Percentiles rank a stretch among this genome's conserved stretches.
phyloP scores from a whole-genome alignment of 2,113 vertebrate species.

The Todiramphus saurophagus region DNA sequence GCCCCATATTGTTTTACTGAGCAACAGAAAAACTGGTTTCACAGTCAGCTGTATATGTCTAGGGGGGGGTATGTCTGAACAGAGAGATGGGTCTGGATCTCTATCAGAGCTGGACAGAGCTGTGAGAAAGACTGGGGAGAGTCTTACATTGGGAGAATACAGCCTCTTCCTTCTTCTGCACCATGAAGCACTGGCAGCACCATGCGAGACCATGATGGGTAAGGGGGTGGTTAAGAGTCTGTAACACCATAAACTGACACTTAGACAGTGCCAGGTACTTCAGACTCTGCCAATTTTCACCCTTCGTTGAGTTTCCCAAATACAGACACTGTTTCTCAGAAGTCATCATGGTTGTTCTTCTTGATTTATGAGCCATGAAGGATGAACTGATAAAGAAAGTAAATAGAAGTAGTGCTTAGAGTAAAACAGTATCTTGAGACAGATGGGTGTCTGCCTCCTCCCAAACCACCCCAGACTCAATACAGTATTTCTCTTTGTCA shows the following conservation, averaged over 20 bases:
- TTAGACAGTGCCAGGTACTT: not conserved
- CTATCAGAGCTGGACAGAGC: not conserved
- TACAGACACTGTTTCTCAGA: not conserved
- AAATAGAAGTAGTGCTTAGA: not conserved
- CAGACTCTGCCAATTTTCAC: not conserved
- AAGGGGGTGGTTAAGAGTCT: not conserved
- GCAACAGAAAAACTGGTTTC: not conserved
- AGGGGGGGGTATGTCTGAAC: not conserved
- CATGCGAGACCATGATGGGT: not conserved
- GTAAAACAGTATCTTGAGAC: not conserved
- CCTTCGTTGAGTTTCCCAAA: not conserved
- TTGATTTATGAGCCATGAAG: not conserved
- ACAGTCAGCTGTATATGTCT: not conserved
- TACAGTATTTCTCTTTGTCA: not conserved
- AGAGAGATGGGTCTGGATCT: not conserved
- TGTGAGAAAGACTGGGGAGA: not conserved
- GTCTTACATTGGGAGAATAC: not conserved
- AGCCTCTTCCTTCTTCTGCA: not conserved
- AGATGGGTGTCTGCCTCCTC: not conserved
- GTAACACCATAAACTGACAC: not conserved
- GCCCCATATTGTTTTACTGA: not conserved
- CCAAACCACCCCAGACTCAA: fast-evolving
- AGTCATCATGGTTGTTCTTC: not conserved
- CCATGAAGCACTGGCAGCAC: not conserved
- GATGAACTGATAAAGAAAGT: not conserved